These are phyloP conservation scores for Zelostemma sp. DNA, from an alignment of 1,140 invertebrate species.

Conservation along the genomic window DNA sequence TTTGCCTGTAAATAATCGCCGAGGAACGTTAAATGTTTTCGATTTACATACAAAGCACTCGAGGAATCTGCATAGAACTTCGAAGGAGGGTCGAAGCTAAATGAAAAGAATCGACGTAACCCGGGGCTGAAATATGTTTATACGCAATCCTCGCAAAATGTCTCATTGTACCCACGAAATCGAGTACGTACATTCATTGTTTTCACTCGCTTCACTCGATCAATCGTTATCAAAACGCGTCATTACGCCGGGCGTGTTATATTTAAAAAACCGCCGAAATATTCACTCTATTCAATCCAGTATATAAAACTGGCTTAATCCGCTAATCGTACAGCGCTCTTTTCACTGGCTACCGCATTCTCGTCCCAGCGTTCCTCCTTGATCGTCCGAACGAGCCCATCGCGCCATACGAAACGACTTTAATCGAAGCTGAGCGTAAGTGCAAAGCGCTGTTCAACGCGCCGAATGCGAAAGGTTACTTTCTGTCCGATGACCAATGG, in stretches of 20 bases:
- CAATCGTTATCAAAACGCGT: neutral
- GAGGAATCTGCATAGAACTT: constrained; percentile 36
- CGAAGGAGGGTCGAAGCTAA: constrained; percentile 26
- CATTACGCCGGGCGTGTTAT: constrained; percentile 6
- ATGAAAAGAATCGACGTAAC: constrained; percentile 14
- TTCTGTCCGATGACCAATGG: constrained; percentile 50
- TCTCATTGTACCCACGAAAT: neutral
- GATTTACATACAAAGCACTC: constrained; percentile 62
- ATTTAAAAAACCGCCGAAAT: constrained; percentile 17
- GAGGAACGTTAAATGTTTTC: constrained; percentile 57
- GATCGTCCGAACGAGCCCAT: constrained; percentile 36
- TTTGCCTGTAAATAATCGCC: constrained; percentile 57
- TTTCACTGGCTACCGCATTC: constrained; percentile 31
- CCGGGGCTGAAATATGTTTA: neutral
- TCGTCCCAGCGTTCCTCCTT: constrained; percentile 28
- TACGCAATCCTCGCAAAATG: neutral
- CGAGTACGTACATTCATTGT: neutral
- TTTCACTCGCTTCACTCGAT: neutral
- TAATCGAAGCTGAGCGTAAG: constrained; percentile 61
- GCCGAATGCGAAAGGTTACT: constrained; percentile 59
- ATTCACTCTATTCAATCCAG: constrained; percentile 28
- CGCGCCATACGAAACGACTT: constrained; percentile 48
- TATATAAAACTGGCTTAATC: constrained; percentile 30
- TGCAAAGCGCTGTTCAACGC: constrained; percentile 60
- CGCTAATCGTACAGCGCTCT: constrained; percentile 35